These are phyloP conservation scores for Danio rerio DNA, from an alignment of 2,113 vertebrate species.

Conservation along the genomic window DNA sequence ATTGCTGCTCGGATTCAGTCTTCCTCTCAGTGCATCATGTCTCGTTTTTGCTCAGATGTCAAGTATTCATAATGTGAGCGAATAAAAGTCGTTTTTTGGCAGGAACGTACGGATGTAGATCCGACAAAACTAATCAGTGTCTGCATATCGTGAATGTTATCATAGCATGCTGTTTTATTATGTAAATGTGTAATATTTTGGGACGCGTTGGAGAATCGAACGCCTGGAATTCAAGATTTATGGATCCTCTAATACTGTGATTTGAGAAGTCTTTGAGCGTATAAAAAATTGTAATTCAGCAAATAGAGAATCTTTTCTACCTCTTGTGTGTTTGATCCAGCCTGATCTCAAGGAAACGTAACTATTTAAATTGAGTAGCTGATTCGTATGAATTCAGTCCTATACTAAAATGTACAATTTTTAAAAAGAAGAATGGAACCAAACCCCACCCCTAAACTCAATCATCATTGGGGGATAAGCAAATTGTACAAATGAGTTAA, in stretches of 20 bases:
- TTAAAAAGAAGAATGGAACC: no score
- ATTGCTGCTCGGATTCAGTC: slow-evolving; percentile 48
- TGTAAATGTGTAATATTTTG: no score
- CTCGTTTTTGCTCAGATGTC: not conserved
- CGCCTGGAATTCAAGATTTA: not conserved
- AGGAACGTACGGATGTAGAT: not conserved
- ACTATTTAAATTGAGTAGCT: no score
- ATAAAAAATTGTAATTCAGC: not conserved
- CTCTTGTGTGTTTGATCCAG: slow-evolving; percentile 15
- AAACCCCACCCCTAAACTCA: no score
- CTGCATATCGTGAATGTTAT: not conserved
- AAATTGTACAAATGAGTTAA: no score
- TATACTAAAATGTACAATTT: no score
- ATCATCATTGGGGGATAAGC: no score
- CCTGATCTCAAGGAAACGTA: no score
- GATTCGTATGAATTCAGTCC: no score
- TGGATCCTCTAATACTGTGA: not conserved
- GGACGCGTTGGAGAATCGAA: not conserved
- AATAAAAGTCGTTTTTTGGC: slow-evolving; percentile 20
- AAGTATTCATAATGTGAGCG: not conserved
- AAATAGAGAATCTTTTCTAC: slow-evolving; percentile 29
- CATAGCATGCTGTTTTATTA: not conserved
- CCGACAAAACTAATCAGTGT: not conserved
- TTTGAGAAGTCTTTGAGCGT: not conserved
- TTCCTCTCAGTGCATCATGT: not conserved